Conservation (phyloP, 2,797 vertebrate species). For the Pristis pectinata region DNA sequence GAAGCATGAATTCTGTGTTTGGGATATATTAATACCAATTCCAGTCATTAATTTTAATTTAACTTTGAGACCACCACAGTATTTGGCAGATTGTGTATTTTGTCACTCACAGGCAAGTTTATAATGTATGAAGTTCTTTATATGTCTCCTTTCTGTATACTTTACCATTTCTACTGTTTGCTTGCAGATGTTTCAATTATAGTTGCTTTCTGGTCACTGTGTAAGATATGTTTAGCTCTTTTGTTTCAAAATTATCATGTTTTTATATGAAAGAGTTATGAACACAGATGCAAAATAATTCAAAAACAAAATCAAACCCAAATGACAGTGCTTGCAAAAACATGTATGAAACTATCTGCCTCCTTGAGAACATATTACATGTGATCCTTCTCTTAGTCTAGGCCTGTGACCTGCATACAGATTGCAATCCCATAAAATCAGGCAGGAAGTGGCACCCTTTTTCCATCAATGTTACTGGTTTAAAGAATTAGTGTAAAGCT, state of each 20-base stretch:
- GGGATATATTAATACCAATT: slow-evolving; percentile 25
- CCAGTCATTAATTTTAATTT: slow-evolving; percentile 30
- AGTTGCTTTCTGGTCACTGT: background rate
- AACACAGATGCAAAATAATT: background rate
- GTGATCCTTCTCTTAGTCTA: background rate
- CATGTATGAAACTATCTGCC: background rate
- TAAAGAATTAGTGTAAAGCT: background rate
- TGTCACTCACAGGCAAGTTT: background rate
- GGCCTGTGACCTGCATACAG: background rate
- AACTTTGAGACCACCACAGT: slow-evolving; percentile 15
- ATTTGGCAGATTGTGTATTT: slow-evolving; percentile 12
- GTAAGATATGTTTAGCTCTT: background rate
- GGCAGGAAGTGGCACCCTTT: background rate
- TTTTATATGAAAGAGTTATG: background rate
- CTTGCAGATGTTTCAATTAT: background rate
- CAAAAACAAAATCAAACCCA: background rate
- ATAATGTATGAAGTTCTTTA: background rate
- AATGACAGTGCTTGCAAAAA: background rate
- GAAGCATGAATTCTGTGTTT: slow-evolving; percentile 34
- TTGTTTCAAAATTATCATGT: background rate
- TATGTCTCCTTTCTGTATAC: background rate
- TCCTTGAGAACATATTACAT: background rate
- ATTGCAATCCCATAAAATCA: background rate
- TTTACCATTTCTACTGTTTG: background rate
- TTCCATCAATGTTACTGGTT: background rate